These are phyloP conservation scores for Podocnemis expansa DNA, from an alignment of 2,113 vertebrate genomes.

Conservation along the genomic window DNA sequence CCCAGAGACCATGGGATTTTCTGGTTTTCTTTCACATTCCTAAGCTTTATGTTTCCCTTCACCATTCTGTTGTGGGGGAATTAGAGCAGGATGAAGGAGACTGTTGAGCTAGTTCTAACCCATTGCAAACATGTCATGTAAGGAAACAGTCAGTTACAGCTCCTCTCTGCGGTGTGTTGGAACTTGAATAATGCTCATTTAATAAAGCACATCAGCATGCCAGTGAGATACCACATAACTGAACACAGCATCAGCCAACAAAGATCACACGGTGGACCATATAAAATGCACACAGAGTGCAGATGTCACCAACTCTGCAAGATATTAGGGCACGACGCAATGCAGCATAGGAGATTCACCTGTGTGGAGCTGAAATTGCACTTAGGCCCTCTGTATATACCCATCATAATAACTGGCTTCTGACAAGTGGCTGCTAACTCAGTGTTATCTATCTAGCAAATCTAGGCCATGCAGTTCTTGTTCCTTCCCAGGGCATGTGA, in stretches of 20 bases:
- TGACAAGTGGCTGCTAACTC: not conserved
- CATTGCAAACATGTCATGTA: not conserved
- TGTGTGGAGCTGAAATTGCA: not conserved
- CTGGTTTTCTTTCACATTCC: fast-evolving
- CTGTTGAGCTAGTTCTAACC: not conserved
- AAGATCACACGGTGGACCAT: not conserved
- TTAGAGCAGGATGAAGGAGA: not conserved
- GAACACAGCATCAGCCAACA: not conserved
- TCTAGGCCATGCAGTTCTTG: not conserved
- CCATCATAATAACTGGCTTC: not conserved
- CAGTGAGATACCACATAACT: not conserved
- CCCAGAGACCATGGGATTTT: not conserved
- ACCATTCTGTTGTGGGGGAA: not conserved
- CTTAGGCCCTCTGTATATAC: not conserved
- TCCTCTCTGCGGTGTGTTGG: not conserved
- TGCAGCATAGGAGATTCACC: not conserved
- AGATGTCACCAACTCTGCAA: not conserved
- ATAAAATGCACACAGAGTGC: not conserved
- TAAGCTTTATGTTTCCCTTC: not conserved
- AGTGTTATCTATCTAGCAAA: not conserved
- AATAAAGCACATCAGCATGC: not conserved
- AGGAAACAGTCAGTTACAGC: not conserved
- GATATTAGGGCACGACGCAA: not conserved
- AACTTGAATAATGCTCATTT: not conserved
- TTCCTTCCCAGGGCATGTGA: not conserved